Evolutionary conservation across 1,140 invertebrate species (phyloP), one percentile per base, ranked within the genome.

Genomic region (Drosophila bocki): DNA sequence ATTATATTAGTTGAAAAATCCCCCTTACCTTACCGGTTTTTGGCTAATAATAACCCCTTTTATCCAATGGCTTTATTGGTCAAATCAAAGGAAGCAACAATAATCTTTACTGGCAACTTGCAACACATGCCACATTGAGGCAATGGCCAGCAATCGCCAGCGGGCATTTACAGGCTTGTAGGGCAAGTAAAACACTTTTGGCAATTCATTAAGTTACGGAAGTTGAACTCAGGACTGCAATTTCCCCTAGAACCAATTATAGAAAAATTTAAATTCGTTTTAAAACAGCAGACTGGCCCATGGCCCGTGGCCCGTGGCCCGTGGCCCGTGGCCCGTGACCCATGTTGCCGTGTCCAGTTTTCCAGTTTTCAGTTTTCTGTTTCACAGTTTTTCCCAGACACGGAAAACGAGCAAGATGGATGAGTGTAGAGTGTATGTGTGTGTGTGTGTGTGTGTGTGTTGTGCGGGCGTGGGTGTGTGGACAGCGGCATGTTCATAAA

Each of bases 171-270:
- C 65, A n/a, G 74, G 65, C 80, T 85, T 69, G 58, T 60, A 53
- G 63, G 75, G 84, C 68, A 82, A 91, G 87, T 80, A 82, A 91
- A 92, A 86, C 84, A 91, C 90, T 91, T 91, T 91, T 77, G 86
- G 84, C 91, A 92, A 93, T 92, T 93, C 92, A 93, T 93, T 93
- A 91, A 92, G 85, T 87, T 90, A 91, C 92, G 92, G 92, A 93
- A 93, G 92, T 92, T 92, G 88, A 91, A 93, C 92, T 93, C 88
- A 91, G 91, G 92, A 93, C 92, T 92, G 92, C 88, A 93, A 93
- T 93, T 93, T 93, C 92, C 92, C 91, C 90, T 91, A 91, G 85
- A 91, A 92, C 82, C 91, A 93, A 93, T 93, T 93, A 93, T 83
- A 92, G 91, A 92, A 92, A 92, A 92, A 90, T 91, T 92, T 92